Evolutionary conservation across 2,113 vertebrate species (phyloP).

Genomic region (Aspiorhynchus laticeps): DNA sequence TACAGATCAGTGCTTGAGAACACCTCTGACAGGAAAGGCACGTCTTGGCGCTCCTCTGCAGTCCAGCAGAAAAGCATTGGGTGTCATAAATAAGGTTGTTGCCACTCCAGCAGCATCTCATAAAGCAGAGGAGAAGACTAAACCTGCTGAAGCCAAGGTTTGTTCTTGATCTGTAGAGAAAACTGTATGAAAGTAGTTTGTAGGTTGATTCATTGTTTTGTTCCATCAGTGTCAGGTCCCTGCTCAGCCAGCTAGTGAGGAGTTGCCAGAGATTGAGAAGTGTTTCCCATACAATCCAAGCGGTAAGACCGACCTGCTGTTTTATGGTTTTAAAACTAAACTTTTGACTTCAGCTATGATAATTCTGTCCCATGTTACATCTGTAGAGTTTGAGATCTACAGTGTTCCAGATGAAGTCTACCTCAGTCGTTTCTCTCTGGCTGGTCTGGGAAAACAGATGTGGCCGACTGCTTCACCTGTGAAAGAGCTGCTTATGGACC

Average conservation of each 20-base stretch:
- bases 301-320: slow-evolving; percentile 37
- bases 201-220: background rate
- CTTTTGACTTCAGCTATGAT: rapidly evolving
- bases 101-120: slow-evolving; percentile 12
- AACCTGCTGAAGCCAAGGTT: slow-evolving; percentile 45
- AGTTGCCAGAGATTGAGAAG: slow-evolving; percentile 60
- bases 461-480: slow-evolving; percentile 7
- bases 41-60: background rate
- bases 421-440: slow-evolving; percentile 55
- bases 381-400: slow-evolving; percentile 56
- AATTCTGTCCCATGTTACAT: background rate
- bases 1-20: slow-evolving; percentile 51
- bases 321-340: background rate
- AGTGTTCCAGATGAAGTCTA: slow-evolving; percentile 57
- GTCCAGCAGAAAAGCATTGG: slow-evolving; percentile 56
- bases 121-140: slow-evolving; percentile 22
- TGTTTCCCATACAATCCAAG: slow-evolving; percentile 60
- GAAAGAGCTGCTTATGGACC: slow-evolving; percentile 44
- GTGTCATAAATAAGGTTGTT: slow-evolving; percentile 54
- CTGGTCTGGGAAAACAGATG: slow-evolving; percentile 40
- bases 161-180: background rate
- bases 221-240: slow-evolving; percentile 25
- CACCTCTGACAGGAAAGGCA: slow-evolving; percentile 46
- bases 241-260: slow-evolving; percentile 5
- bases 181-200: background rate